These are phyloP conservation scores for Enteromius mattozi DNA, from an alignment of 2,797 vertebrate species.

Conservation along the genomic window DNA sequence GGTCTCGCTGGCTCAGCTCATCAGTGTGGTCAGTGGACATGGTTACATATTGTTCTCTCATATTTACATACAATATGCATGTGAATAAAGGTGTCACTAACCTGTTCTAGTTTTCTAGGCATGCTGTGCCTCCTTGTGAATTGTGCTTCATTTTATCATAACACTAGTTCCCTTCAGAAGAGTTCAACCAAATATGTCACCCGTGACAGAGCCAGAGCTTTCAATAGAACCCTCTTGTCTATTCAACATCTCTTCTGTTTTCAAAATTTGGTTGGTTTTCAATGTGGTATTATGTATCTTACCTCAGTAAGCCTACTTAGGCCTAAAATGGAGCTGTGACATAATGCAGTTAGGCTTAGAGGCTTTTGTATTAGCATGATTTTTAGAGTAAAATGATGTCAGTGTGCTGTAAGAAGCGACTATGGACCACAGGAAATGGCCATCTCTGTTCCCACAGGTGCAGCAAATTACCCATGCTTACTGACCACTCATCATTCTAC, in stretches of 20 bases:
- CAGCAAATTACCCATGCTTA: constrained; percentile 32
- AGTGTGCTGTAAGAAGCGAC: neutral
- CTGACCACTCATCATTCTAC: constrained; percentile 33
- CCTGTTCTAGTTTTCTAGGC: neutral
- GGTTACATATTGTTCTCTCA: neutral
- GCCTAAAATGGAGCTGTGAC: neutral
- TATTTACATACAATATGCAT: neutral
- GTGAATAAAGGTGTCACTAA: neutral
- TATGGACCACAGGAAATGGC: constrained; percentile 26
- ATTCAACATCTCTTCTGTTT: constrained; percentile 7
- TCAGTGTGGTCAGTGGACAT: constrained; percentile 89
- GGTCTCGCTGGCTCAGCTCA: constrained; percentile 95
- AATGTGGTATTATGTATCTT: constrained; percentile 3
- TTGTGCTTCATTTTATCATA: neutral
- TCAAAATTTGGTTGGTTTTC: neutral
- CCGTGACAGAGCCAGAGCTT: neutral
- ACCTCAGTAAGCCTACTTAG: constrained; percentile 1
- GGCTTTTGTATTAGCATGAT: neutral
- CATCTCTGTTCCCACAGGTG: constrained; percentile 49
- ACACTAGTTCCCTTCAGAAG: neutral
- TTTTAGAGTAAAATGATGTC: constrained; percentile 9
- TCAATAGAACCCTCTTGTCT: neutral
- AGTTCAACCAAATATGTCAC: neutral
- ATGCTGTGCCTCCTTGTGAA: neutral
- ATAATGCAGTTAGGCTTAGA: constrained; percentile 13